Conservation (phyloP, 2,113 vertebrate species). For the Myrmophylax atrothorax region DNA sequence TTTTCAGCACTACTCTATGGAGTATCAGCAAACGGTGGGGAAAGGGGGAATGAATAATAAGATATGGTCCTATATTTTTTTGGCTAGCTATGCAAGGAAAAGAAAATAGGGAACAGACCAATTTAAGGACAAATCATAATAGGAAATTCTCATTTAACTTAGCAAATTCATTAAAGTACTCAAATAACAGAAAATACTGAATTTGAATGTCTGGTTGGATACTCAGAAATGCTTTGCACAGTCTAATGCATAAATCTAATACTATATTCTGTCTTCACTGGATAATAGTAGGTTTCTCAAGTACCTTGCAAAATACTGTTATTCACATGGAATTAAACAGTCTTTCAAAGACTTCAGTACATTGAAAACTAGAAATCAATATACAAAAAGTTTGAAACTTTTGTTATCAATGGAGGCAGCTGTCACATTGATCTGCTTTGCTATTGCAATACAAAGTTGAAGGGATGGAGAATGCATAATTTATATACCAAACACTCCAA, state of each 20-base stretch:
- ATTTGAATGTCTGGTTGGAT: background rate
- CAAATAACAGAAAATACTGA: background rate
- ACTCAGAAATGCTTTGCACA: background rate
- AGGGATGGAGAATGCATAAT: background rate
- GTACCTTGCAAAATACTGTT: background rate
- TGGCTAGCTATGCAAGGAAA: background rate
- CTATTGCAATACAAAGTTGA: background rate
- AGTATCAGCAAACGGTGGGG: background rate
- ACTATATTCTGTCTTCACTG: background rate
- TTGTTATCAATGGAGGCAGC: background rate
- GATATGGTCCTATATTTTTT: background rate
- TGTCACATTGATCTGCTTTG: background rate
- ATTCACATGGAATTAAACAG: background rate
- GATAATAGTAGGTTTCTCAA: background rate
- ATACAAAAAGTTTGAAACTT: background rate
- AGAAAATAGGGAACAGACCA: background rate
- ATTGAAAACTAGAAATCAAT: background rate
- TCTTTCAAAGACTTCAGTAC: background rate
- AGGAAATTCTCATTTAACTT: background rate
- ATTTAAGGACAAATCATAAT: background rate
- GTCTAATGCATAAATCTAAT: background rate
- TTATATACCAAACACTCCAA: background rate
- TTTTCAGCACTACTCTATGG: background rate
- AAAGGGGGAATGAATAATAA: background rate
- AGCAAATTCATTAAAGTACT: background rate